phyloP scores from a whole-genome alignment of 2,888 invertebrate genomes.

The Sarcophaga rosellei region DNA sequence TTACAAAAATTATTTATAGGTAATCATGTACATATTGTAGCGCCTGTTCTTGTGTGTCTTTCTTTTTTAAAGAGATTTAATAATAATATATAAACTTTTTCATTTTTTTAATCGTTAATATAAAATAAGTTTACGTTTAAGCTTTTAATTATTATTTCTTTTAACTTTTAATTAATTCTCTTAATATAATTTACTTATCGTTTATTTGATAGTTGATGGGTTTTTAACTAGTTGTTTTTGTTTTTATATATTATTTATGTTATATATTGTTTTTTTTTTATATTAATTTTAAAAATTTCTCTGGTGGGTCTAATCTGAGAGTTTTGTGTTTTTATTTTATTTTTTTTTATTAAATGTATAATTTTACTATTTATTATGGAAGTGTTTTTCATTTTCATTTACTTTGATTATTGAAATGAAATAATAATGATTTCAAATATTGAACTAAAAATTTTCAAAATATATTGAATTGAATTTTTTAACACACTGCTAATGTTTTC shows the following conservation, averaged over 20 bases:
- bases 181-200: slow-evolving; percentile 40
- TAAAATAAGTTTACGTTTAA: slow-evolving; percentile 58
- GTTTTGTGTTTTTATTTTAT: slow-evolving; percentile 62
- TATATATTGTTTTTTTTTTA: slow-evolving; percentile 26
- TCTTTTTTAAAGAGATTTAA: slow-evolving; percentile 39
- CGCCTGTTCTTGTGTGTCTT: slow-evolving; percentile 72
- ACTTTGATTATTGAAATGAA: background rate
- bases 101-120: slow-evolving; percentile 51
- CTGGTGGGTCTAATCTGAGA: slow-evolving; percentile 72
- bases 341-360: slow-evolving; percentile 4
- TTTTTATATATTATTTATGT: slow-evolving; percentile 43
- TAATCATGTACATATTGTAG: slow-evolving; percentile 78
- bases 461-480: background rate
- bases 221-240: slow-evolving; percentile 56
- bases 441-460: background rate
- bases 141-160: slow-evolving; percentile 26
- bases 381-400: slow-evolving; percentile 42
- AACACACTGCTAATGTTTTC: slow-evolving; percentile 2
- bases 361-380: slow-evolving; percentile 49
- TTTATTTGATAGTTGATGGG: slow-evolving; percentile 62
- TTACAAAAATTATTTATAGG: slow-evolving; percentile 70
- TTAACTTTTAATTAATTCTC: slow-evolving; percentile 35
- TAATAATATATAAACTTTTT: slow-evolving; percentile 47
- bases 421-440: background rate
- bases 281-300: slow-evolving; percentile 60